These are phyloP conservation scores for Turnix velox DNA, from an alignment of 2,113 vertebrate genomes.

Conservation along the genomic window DNA sequence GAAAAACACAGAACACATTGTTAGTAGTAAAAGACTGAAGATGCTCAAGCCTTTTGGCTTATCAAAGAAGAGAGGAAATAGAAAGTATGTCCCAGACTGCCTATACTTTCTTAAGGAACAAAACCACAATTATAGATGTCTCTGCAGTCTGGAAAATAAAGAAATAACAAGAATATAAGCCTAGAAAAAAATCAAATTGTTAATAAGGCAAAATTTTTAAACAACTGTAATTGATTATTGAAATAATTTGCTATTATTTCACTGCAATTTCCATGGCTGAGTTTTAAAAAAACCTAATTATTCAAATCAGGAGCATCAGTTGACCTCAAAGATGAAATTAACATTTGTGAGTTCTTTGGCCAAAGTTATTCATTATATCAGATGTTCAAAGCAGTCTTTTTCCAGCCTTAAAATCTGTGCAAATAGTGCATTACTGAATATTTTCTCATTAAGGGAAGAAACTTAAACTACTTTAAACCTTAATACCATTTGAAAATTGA, in stretches of 20 bases:
- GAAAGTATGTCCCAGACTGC: background rate
- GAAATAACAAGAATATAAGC: background rate
- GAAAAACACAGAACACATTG: background rate
- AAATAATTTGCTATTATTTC: background rate
- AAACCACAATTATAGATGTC: background rate
- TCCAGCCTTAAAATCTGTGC: background rate
- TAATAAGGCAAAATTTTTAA: background rate
- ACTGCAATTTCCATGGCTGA: background rate
- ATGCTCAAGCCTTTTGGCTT: background rate
- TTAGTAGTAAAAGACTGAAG: background rate
- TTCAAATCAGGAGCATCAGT: background rate
- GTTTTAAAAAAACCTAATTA: background rate
- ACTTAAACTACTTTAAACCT: slow-evolving; percentile 14
- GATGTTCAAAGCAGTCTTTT: background rate
- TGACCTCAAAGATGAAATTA: background rate
- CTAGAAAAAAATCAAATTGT: background rate
- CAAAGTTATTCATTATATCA: background rate
- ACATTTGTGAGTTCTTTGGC: background rate
- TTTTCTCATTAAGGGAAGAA: background rate
- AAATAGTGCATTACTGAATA: background rate
- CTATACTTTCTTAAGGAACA: background rate
- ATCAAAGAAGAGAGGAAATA: background rate
- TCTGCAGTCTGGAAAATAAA: background rate
- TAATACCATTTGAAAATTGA: slow-evolving; percentile 23
- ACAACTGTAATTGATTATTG: background rate